Evolutionary conservation across 2,797 vertebrate genomes (phyloP), one percentile per base, ranked within the genome.

Genomic region (Anableps anableps): DNA sequence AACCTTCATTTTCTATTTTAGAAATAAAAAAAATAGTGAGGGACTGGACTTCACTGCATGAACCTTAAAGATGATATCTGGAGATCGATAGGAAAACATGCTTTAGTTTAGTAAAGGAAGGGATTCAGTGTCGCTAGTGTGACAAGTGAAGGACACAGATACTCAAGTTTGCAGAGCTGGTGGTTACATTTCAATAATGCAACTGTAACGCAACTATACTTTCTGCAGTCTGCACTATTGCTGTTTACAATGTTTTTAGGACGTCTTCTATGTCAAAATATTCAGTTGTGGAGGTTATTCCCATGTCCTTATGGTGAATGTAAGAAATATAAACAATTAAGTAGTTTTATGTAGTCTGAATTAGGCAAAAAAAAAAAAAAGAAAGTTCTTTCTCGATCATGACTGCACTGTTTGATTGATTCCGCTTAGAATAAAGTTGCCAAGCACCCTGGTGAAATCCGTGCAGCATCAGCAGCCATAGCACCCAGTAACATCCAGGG

Each of bases 11-110:
- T 26, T 74, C 19, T 72, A 5, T 76, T 81, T 77, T 11, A 81
- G 77, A 48, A 76, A 7, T 73, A 58, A 38, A 51, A 73, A 34
- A 23, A 66, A 23, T 43, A 10, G 50, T 60, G 26, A 38, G 75
- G 17, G 60, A 71, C 66, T 75, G 55, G 80, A 19, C 50, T 41
- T 51, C 29, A 81, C 26, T 47, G 13, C 72, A 38, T 75, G 64
- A 85, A 74, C 47, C 36, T 68, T 88, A 74, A 88, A 43, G 74
- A 34, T 73, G 47, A 72, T 34, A 72, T 34, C 47, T 79, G 43
- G 29, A 83, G 47, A 85, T 87, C 71, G 64, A 88, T 78, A 79
- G 77, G 14, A 72, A 81, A 50, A 55, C 62, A 38, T 9, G 16
- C 16, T 79, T 34, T 29, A 7, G 13, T 41, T 72, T 26, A 38